Base-by-base conservation (phyloP, 2,113 vertebrate genomes). In the Oenanthe melanoleuca region DNA sequence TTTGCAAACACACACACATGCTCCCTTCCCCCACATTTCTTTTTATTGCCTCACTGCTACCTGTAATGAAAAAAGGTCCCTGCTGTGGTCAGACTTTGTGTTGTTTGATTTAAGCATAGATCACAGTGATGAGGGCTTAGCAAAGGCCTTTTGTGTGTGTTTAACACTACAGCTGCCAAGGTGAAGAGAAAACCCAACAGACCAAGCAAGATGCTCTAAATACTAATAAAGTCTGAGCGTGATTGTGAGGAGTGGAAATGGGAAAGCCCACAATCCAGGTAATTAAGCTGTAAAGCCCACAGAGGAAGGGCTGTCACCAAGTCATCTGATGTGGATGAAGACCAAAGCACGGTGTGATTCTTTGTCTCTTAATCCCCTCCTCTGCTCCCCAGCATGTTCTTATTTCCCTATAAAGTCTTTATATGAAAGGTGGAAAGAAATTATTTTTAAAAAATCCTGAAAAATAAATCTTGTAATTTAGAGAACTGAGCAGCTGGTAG, bases 381-480 rank as follows among this genome's bases (percentile, higher is more conserved):
- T 95, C 91, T 11, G 4, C 89, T 94, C 81, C 82, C 69, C 88
- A 95, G 86, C 85, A 80, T 55, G 70, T 94, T 96, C 95, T 95
- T 95, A 89, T 96, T 95, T 94, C 87, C 72, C 74, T 74, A 52
- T 65, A 92, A 96, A 97, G 70, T 88, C 88, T 96, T 94, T 64
- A 73, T 87, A 92, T 24, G n/a, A 94, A 95, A 92, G 82, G 85
- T 72, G 57, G 53, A 26, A 56, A 79, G 93, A 78, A 42, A 59
- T 24, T 3, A 77, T 90, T 93, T 88, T 6, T 18, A 96, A 97
- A 92, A 59, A 92, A 93, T 95, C 97, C 92, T 91, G 83, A 93
- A 97, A 96, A 94, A 97, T 98, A 97, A 97, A 97, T 98, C 97
- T 97, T 98, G 94, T 96, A 96, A 96, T 96, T 95, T 96, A 97